Conservation (phyloP, 2,888 invertebrate species). For the Pristionchus maxplancki region DNA sequence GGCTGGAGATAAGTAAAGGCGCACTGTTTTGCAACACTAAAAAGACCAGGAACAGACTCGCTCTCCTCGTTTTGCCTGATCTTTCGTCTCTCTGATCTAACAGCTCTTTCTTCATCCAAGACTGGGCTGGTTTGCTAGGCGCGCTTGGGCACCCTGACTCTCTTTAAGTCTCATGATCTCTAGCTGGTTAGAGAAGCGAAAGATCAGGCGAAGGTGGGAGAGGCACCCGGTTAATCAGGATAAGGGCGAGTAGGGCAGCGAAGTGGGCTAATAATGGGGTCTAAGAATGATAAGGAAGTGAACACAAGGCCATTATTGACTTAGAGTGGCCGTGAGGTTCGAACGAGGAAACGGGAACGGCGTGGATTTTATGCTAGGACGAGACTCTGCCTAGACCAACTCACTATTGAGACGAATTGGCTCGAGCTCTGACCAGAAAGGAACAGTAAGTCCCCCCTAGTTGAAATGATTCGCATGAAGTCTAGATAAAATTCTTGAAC, state of each 20-base stretch:
- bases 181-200: too few relatives aligned
- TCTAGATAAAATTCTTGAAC: not conserved
- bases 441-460: not conserved
- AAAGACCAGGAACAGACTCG: not conserved
- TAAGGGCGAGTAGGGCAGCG: not conserved
- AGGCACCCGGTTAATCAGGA: too few relatives aligned
- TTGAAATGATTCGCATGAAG: not conserved
- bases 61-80: not conserved
- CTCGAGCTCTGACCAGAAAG: too few relatives aligned
- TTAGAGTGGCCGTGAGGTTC: not conserved
- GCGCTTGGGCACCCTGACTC: not conserved
- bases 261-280: not conserved
- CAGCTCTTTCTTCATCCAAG: not conserved
- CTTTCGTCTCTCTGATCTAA: not conserved
- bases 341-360: not conserved
- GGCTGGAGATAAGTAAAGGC: conserved; percentile 38
- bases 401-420: too few relatives aligned
- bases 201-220: too few relatives aligned
- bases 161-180: too few relatives aligned
- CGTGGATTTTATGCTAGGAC: too few relatives aligned
- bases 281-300: not conserved
- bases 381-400: too few relatives aligned
- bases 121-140: not conserved
- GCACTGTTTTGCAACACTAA: conserved; percentile 6
- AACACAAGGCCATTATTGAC: not conserved